These are phyloP conservation scores for Florisuga fusca DNA, from an alignment of 2,797 vertebrate genomes.

Conservation along the genomic window DNA sequence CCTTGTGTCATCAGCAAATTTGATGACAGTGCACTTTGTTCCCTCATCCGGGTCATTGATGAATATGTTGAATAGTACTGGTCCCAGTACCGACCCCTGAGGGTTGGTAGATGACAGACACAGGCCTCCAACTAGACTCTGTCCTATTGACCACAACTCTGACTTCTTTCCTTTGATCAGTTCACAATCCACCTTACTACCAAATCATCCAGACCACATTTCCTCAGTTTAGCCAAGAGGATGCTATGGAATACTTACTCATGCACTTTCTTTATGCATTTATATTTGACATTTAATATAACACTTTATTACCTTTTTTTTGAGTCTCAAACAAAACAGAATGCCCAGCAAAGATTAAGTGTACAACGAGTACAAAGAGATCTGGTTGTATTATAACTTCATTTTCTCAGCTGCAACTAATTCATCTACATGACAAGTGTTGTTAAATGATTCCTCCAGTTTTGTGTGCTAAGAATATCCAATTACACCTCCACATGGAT, in stretches of 20 bases:
- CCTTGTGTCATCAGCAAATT: too few species aligned
- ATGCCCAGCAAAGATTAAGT: neutral
- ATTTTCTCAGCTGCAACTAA: neutral
- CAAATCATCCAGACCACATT: too few species aligned
- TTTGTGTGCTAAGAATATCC: neutral
- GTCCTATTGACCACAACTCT: too few species aligned
- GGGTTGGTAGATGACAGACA: too few species aligned
- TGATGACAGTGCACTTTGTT: too few species aligned
- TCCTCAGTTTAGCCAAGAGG: too few species aligned
- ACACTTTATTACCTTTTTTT: neutral
- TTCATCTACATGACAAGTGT: neutral
- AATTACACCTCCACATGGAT: neutral
- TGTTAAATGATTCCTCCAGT: neutral
- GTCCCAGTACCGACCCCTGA: too few species aligned
- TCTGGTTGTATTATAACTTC: neutral
- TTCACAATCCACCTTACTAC: too few species aligned
- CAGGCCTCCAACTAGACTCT: too few species aligned
- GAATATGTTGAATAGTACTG: too few species aligned
- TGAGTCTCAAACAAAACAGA: neutral
- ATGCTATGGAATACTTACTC: neutral
- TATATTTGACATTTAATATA: neutral
- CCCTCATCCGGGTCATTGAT: too few species aligned
- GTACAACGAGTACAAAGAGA: neutral
- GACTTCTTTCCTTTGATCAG: too few species aligned
- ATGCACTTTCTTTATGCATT: neutral